A percentile compares a stretch with the other conserved stretches of the same genome.
phyloP scores from a whole-genome alignment of 2,113 vertebrate species.

The Scomber colias region DNA sequence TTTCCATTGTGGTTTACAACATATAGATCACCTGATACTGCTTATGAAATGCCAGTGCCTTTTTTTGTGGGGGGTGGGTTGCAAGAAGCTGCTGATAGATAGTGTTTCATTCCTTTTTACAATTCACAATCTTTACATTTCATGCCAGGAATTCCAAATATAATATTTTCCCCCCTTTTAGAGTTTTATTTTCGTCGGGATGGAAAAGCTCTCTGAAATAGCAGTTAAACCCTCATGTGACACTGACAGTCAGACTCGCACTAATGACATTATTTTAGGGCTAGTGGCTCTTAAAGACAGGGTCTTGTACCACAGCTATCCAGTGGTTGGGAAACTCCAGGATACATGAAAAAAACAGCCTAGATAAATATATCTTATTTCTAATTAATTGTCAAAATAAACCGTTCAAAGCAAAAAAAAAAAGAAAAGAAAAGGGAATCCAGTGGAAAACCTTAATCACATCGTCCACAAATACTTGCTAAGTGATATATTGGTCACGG shows the following conservation, averaged over 20 bases:
- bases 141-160: neutral
- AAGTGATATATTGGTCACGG: neutral
- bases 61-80: neutral
- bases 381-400: neutral
- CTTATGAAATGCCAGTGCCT: neutral
- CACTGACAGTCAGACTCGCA: slow-evolving; percentile 5
- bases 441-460: neutral
- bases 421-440: neutral
- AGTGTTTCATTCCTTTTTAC: neutral
- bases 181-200: slow-evolving; percentile 13
- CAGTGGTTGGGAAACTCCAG: slow-evolving; percentile 39
- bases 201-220: slow-evolving; percentile 33
- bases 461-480: neutral
- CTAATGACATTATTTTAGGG: slow-evolving; percentile 45
- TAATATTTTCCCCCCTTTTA: neutral
- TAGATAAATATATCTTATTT: slow-evolving; percentile 6
- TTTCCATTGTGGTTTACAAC: slow-evolving; percentile 20
- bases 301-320: slow-evolving; percentile 39
- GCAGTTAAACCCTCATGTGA: slow-evolving; percentile 31
- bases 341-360: neutral
- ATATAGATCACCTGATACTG: neutral
- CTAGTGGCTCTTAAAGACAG: slow-evolving; percentile 13
- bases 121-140: neutral
- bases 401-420: neutral
- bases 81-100: neutral